Percentiles rank a stretch among this genome's conserved stretches.
Conservation (phyloP, 2,113 vertebrate species). For the Aldabrachelys gigantea region DNA sequence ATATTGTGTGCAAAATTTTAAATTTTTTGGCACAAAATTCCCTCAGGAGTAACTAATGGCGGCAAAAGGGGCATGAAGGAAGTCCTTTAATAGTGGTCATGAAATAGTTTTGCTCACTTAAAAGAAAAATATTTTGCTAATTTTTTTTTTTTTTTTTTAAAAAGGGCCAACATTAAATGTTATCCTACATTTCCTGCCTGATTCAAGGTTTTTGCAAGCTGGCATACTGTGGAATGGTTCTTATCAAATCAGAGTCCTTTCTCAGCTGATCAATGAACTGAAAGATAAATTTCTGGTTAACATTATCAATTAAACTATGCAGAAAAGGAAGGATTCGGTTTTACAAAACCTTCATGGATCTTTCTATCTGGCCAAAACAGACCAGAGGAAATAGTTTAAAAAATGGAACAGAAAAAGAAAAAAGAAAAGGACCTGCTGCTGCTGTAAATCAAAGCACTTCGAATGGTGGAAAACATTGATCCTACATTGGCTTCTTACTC, state of each 20-base stretch:
- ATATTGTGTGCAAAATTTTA: no score
- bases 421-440: background rate
- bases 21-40: no score
- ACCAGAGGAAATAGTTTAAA: background rate
- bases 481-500: background rate
- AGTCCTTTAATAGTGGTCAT: background rate
- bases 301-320: background rate
- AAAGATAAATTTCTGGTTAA: background rate
- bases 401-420: background rate
- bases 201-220: background rate
- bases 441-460: background rate
- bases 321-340: background rate
- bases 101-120: background rate
- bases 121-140: background rate
- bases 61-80: background rate
- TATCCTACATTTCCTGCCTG: background rate
- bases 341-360: background rate
- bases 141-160: rapidly evolving
- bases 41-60: background rate
- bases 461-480: rapidly evolving
- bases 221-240: background rate
- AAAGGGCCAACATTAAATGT: background rate
- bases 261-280: background rate
- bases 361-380: background rate
- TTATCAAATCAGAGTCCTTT: background rate